A percentile compares a stretch with the other conserved stretches of the same genome.
These are phyloP conservation scores for Malurus leucopterus DNA, from an alignment of 2,797 vertebrate species.

Conservation along the genomic window DNA sequence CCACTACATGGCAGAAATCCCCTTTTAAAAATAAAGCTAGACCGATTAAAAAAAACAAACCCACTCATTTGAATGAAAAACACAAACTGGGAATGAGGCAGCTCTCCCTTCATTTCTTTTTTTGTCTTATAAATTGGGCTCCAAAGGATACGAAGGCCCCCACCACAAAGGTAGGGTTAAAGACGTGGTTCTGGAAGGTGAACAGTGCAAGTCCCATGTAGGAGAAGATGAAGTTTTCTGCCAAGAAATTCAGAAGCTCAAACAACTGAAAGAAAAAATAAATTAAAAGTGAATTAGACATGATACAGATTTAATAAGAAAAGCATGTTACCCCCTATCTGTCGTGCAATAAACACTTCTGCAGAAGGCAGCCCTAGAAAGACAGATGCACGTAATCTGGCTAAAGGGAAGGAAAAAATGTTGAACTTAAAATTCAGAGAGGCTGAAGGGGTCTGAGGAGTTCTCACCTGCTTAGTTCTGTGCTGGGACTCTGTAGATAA, in stretches of 20 bases:
- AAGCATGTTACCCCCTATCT: background rate
- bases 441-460: background rate
- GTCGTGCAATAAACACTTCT: background rate
- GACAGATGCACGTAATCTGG: background rate
- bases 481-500: conserved; percentile 92
- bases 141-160: conserved; percentile 94
- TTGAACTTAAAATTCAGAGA: background rate
- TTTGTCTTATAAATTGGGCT: background rate
- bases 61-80: background rate
- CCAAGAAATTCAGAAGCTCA: conserved; percentile 96
- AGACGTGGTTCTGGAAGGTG: conserved; percentile 94
- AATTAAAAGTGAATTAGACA: background rate
- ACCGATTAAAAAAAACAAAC: background rate
- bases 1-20: background rate
- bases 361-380: background rate
- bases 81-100: background rate
- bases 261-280: conserved; percentile 82
- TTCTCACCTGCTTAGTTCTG: conserved; percentile 91
- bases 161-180: conserved; percentile 90
- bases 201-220: conserved; percentile 97
- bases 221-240: conserved; percentile 98
- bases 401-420: background rate
- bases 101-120: background rate
- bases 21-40: background rate
- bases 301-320: background rate